phyloP scores from a whole-genome alignment of 2,888 invertebrate species.

The Calameuta filiformis region DNA sequence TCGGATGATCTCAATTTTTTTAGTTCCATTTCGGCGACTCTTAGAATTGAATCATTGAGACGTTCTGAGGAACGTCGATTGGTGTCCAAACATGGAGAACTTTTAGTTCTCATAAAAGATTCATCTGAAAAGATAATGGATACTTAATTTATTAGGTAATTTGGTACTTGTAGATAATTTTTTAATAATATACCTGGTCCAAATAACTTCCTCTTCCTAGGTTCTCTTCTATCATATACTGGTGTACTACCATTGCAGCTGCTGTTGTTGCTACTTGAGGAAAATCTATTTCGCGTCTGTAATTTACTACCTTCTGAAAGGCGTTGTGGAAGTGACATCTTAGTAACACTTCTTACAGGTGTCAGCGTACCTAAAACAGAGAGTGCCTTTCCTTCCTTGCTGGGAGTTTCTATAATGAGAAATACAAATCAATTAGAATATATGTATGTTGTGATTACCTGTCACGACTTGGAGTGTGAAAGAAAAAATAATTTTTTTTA shows the following conservation, averaged over 20 bases:
- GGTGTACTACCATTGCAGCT: slow-evolving; percentile 29
- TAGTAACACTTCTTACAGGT: slow-evolving; percentile 33
- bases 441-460: not conserved
- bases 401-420: slow-evolving; percentile 31
- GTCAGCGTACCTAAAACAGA: slow-evolving; percentile 43
- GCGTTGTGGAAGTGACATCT: slow-evolving; percentile 6
- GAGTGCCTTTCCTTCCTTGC: slow-evolving; percentile 28
- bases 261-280: not conserved
- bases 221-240: slow-evolving; percentile 35
- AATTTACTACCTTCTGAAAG: not conserved
- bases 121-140: slow-evolving; percentile 56
- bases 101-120: slow-evolving; percentile 49
- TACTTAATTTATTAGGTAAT: not conserved
- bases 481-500: not conserved
- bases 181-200: slow-evolving; percentile 30
- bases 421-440: slow-evolving; percentile 17
- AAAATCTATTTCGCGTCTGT: slow-evolving; percentile 6
- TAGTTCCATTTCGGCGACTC: slow-evolving; percentile 72
- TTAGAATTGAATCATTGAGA: slow-evolving; percentile 71
- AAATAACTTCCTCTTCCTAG: slow-evolving; percentile 45
- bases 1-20: slow-evolving; percentile 67
- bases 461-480: not conserved
- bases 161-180: not conserved
- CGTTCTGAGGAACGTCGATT: slow-evolving; percentile 68
- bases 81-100: slow-evolving; percentile 63